A percentile compares a stretch with the other conserved stretches of the same genome.
Conservation (phyloP, 2,113 vertebrate species). For the Melanocharis versteri region DNA sequence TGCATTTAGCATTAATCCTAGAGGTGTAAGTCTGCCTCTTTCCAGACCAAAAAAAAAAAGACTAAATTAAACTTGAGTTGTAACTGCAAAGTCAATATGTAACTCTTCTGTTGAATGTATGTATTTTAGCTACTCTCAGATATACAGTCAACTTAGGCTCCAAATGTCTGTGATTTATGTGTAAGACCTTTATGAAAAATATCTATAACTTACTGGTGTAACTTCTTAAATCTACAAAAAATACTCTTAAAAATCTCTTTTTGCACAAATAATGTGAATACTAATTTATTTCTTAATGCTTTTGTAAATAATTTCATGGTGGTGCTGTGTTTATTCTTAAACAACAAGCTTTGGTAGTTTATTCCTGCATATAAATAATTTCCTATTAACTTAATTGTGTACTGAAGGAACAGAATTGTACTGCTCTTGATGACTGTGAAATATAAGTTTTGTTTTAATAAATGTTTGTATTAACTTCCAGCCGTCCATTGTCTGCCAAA, state of each 20-base stretch:
- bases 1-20: background rate
- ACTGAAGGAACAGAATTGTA: background rate
- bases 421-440: background rate
- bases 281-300: background rate
- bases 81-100: background rate
- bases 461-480: slow-evolving; percentile 50
- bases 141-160: background rate
- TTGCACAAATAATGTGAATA: background rate
- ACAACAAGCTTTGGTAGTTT: background rate
- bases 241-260: background rate
- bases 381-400: background rate
- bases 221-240: background rate
- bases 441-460: background rate
- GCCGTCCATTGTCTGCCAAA: slow-evolving; percentile 91
- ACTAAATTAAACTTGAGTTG: background rate
- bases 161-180: background rate
- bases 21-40: background rate
- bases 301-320: background rate
- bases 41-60: background rate
- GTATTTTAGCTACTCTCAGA: background rate
- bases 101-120: background rate
- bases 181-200: background rate
- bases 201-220: background rate
- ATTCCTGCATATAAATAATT: background rate
- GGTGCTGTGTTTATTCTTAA: background rate